Evolutionary conservation across 2,113 vertebrate genomes (phyloP).

Genomic region (Bettongia penicillata): DNA sequence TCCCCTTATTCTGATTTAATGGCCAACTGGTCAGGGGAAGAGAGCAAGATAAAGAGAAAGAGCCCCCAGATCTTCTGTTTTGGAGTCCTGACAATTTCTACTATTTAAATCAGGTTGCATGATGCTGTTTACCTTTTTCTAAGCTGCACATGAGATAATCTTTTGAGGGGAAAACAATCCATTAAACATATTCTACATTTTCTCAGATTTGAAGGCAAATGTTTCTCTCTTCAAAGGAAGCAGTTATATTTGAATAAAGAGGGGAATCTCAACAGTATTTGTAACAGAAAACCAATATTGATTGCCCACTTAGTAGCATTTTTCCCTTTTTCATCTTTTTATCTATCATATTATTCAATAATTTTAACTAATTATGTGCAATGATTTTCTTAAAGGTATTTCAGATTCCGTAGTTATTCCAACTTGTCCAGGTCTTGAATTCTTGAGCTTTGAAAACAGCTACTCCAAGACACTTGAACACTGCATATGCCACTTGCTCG

Average conservation of each 20-base stretch:
- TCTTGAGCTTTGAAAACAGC: not conserved
- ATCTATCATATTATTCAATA: not conserved
- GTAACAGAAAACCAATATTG: not conserved
- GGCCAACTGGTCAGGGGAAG: not conserved
- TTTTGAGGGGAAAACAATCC: not conserved
- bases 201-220: not conserved
- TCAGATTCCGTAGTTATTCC: not conserved
- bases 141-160: not conserved
- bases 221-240: not conserved
- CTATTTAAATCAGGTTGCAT: not conserved
- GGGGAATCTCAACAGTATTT: not conserved
- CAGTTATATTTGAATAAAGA: not conserved
- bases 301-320: not conserved
- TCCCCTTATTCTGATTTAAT: not conserved
- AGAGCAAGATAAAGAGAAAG: not conserved
- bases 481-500: not conserved
- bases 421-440: not conserved
- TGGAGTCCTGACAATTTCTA: not conserved
- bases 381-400: not conserved
- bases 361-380: not conserved
- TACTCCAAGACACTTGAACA: not conserved
- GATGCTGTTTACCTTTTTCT: not conserved
- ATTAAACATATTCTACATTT: not conserved
- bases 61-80: too few relatives aligned
- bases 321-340: not conserved